phyloP scores from a whole-genome alignment of 2,888 invertebrate species.

The Ormyrus nitidulus region DNA sequence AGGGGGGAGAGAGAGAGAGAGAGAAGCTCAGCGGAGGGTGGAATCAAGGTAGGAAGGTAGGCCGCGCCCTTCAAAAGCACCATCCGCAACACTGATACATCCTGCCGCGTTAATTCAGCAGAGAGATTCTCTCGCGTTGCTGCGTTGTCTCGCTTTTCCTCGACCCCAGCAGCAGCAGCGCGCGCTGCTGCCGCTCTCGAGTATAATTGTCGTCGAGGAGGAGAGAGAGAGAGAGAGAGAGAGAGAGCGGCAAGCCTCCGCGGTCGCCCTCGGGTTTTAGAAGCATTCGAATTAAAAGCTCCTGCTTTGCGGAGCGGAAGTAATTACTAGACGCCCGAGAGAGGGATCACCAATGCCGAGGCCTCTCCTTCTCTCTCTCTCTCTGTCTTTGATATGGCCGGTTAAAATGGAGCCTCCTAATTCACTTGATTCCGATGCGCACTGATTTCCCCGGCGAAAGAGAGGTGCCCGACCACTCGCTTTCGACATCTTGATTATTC shows the following conservation, averaged over 20 bases:
- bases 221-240: constrained; percentile 44
- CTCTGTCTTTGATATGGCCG: constrained; percentile 51
- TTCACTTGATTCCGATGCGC: constrained; percentile 52
- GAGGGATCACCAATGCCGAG: neutral
- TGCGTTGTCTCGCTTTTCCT: constrained; percentile 40
- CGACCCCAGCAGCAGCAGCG: neutral
- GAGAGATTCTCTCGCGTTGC: constrained; percentile 6
- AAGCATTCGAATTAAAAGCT: constrained; percentile 67
- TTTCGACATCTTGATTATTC: constrained; percentile 40
- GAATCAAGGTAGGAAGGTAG: constrained; percentile 36
- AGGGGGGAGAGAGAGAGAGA: constrained; percentile 25
- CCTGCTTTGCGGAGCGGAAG: constrained; percentile 59
- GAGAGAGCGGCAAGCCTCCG: constrained; percentile 24
- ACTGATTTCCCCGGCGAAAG: constrained; percentile 29
- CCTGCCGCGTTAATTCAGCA: constrained; percentile 67
- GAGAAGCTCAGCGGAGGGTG: constrained; percentile 45
- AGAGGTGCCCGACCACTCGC: neutral
- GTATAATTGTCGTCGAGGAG: constrained; percentile 67
- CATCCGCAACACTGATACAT: constrained; percentile 63
- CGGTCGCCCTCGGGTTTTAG: constrained; percentile 58
- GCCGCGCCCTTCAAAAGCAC: constrained; percentile 42
- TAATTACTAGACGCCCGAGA: constrained; percentile 58
- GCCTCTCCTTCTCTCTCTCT: neutral
- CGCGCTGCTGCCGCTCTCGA: constrained; percentile 5
- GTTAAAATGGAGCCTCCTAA: constrained; percentile 51